Conservation (phyloP, 2,797 vertebrate genomes). For the Erpetoichthys calabaricus region DNA sequence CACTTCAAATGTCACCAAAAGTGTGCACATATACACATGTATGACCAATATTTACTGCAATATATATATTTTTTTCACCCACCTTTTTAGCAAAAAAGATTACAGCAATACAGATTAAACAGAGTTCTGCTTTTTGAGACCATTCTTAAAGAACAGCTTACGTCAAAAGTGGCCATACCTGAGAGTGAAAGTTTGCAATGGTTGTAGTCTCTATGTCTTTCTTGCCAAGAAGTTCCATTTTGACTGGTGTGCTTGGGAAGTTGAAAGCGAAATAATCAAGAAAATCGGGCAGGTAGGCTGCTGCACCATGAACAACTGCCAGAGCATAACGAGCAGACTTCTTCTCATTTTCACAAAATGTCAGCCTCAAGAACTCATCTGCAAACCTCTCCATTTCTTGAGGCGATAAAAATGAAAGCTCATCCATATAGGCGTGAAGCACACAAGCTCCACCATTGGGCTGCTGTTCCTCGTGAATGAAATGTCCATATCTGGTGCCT, state of each 20-base stretch:
- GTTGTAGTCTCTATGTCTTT: slow-evolving; percentile 98
- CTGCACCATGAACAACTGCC: slow-evolving; percentile 84
- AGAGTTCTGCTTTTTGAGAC: no score
- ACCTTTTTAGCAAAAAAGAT: no score
- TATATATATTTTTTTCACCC: no score
- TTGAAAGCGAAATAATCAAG: slow-evolving; percentile 97
- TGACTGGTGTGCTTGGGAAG: slow-evolving; percentile 92
- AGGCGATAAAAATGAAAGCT: slow-evolving; percentile 77
- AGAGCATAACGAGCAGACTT: slow-evolving; percentile 79
- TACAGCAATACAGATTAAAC: no score
- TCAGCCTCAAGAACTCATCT: slow-evolving; percentile 78
- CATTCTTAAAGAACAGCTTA: no score
- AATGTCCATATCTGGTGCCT: slow-evolving; percentile 65
- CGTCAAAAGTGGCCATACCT: slow-evolving; percentile 52
- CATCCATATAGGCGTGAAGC: slow-evolving; percentile 90
- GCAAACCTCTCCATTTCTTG: slow-evolving; percentile 82
- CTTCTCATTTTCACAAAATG: slow-evolving; percentile 76
- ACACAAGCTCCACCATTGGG: slow-evolving; percentile 84
- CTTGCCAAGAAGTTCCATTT: slow-evolving; percentile 97
- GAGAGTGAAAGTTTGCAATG: slow-evolving; percentile 92
- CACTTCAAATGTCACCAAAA: no score
- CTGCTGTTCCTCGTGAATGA: slow-evolving; percentile 86
- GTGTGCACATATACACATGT: no score
- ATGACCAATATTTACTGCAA: no score
- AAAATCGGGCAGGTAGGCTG: slow-evolving; percentile 89